A percentile compares a stretch with the other conserved stretches of the same genome.
Evolutionary conservation across 2,888 invertebrate genomes (phyloP).

Genomic region (Noctua fimbriata): DNA sequence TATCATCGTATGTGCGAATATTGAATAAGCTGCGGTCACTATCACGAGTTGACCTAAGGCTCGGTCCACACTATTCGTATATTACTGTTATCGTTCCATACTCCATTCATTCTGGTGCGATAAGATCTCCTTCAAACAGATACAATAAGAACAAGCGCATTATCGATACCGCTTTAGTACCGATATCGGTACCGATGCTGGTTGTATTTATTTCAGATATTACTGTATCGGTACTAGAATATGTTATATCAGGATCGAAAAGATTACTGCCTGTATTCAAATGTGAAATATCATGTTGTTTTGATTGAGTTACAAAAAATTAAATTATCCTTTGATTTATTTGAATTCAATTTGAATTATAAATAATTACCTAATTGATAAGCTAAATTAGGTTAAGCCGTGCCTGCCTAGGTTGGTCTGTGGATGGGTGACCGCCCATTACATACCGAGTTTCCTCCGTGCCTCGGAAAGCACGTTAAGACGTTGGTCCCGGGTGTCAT

Average conservation of each 20-base stretch:
- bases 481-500: no score
- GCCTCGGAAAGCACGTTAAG: no score
- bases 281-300: background rate
- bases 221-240: constrained; percentile 9
- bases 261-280: constrained; percentile 6
- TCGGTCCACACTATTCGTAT: constrained; percentile 25
- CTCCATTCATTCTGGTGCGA: constrained; percentile 37
- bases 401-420: no score
- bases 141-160: constrained; percentile 22
- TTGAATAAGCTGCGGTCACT: background rate
- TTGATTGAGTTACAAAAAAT: background rate
- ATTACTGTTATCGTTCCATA: constrained; percentile 27
- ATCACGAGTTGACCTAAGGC: constrained; percentile 51
- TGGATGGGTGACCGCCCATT: no score
- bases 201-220: constrained; percentile 23
- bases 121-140: constrained; percentile 47
- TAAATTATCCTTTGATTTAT: background rate
- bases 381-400: no score
- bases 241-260: background rate
- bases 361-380: background rate
- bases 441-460: no score
- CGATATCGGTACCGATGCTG: constrained; percentile 30
- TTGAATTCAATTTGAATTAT: background rate
- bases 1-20: background rate
- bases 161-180: constrained; percentile 36